phyloP scores from a whole-genome alignment of 2,888 invertebrate species.

The Microdon myrmicae region DNA sequence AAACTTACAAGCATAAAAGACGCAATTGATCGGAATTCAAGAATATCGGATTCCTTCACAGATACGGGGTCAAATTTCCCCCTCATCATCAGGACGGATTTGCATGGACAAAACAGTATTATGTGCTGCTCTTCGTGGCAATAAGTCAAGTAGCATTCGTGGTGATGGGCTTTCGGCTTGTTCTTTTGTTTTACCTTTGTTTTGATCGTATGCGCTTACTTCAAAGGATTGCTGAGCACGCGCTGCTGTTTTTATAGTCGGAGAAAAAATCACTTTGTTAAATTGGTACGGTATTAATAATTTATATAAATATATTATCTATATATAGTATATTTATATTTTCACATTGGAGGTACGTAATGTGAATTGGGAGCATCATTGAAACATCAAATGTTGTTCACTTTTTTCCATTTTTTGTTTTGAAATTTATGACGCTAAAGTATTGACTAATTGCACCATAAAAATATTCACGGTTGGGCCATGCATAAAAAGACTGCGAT shows the following conservation, averaged over 20 bases:
- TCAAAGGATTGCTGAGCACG: conserved; percentile 31
- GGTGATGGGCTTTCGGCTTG: neutral
- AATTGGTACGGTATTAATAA: no score
- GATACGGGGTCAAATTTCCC: conserved; percentile 32
- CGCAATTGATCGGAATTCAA: conserved; percentile 48
- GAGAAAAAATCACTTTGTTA: no score
- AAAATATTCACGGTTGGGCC: no score
- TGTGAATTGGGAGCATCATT: neutral
- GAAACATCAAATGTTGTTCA: neutral
- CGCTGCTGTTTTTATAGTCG: conserved; percentile 4
- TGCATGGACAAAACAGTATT: no score
- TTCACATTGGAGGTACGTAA: neutral
- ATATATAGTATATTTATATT: no score
- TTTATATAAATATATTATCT: no score
- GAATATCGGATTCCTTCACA: conserved; percentile 40
- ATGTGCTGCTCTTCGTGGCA: conserved; percentile 5
- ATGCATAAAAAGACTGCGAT: no score
- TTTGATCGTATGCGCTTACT: neutral
- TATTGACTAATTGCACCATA: no score
- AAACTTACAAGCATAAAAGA: conserved; percentile 41
- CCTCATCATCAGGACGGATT: conserved; percentile 4
- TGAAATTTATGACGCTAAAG: no score
- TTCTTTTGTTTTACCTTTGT: neutral
- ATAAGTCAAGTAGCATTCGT: conserved; percentile 5
- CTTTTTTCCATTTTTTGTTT: no score